A percentile compares a stretch with the other conserved stretches of the same genome.
Conservation (phyloP, 2,888 invertebrate genomes). For the Diogma glabrata region DNA sequence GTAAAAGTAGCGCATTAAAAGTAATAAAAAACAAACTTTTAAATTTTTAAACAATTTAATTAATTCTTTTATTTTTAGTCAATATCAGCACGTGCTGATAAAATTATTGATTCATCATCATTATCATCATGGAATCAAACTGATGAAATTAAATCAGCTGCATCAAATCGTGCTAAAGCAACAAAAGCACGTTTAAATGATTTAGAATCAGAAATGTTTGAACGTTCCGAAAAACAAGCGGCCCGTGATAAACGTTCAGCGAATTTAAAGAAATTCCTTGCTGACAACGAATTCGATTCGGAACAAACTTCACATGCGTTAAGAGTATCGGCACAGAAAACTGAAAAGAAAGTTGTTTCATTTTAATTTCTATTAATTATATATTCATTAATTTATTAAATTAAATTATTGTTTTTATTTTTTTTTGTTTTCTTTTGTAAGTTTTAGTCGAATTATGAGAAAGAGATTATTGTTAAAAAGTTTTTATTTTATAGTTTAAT, state of each 20-base stretch:
- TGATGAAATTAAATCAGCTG: conserved; percentile 34
- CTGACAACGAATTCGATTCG: conserved; percentile 40
- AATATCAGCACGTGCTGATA: conserved; percentile 12
- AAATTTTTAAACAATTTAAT: not conserved
- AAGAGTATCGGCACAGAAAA: conserved; percentile 15
- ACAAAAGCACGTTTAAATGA: conserved; percentile 57
- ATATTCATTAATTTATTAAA: too few relatives aligned
- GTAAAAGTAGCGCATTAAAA: conserved; percentile 39
- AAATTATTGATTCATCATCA: conserved; percentile 1
- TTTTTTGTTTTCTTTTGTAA: too few relatives aligned
- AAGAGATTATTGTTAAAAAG: too few relatives aligned
- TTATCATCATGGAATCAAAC: conserved; percentile 9
- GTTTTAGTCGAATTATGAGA: too few relatives aligned
- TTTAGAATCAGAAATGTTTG: conserved; percentile 64
- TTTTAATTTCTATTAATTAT: too few relatives aligned
- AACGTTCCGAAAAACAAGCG: conserved; percentile 53
- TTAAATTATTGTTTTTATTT: too few relatives aligned
- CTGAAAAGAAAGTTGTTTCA: conserved; percentile 33
- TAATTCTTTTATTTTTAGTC: conserved; percentile 17
- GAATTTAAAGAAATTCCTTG: conserved; percentile 55
- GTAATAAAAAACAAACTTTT: conserved; percentile 10
- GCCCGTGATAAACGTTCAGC: conserved; percentile 60
- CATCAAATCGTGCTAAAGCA: conserved; percentile 51
- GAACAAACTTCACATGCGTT: conserved; percentile 14
- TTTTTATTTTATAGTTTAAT: too few relatives aligned